These are phyloP conservation scores for Pelagia noctiluca DNA, from an alignment of 30 jellyfish, hydroid and myxozoan genomes.

Conservation along the genomic window DNA sequence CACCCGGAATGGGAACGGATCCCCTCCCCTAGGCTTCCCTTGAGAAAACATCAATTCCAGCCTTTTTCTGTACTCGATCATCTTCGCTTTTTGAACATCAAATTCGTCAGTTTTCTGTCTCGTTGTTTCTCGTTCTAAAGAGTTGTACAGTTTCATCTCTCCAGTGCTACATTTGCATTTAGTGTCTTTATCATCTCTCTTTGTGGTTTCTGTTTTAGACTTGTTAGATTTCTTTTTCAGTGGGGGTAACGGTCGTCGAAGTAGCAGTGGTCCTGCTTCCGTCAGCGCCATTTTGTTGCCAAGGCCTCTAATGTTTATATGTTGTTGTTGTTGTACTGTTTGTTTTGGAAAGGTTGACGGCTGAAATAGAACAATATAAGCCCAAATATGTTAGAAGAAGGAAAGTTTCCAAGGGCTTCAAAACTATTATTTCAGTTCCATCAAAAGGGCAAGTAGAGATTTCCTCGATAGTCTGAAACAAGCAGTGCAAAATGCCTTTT, in stretches of 20 bases:
- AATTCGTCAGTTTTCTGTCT: conserved; percentile 33
- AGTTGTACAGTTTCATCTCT: neutral
- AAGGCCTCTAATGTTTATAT: no score
- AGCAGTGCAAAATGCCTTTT: no score
- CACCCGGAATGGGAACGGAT: conserved; percentile 58
- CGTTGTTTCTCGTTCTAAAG: conserved; percentile 36
- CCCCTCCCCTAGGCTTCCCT: conserved; percentile 76
- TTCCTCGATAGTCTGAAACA: no score
- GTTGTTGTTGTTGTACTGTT: conserved; percentile 68
- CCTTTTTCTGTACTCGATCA: conserved; percentile 60
- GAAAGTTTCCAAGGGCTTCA: no score
- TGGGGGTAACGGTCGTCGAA: conserved; percentile 75
- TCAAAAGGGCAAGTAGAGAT: no score
- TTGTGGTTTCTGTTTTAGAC: neutral
- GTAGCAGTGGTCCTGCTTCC: conserved; percentile 31
- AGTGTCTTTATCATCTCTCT: neutral
- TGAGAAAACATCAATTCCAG: conserved; percentile 45
- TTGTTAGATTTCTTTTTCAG: conserved; percentile 33
- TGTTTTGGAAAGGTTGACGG: neutral
- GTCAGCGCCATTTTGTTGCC: conserved; percentile 74
- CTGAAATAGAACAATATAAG: no score
- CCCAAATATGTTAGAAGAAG: no score
- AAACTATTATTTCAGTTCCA: no score
- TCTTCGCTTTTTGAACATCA: conserved; percentile 23
- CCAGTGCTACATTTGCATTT: neutral